Evolutionary conservation across 1,140 invertebrate genomes (phyloP), one percentile per base, ranked within the genome.

Genomic region (Drosophila arizonae): DNA sequence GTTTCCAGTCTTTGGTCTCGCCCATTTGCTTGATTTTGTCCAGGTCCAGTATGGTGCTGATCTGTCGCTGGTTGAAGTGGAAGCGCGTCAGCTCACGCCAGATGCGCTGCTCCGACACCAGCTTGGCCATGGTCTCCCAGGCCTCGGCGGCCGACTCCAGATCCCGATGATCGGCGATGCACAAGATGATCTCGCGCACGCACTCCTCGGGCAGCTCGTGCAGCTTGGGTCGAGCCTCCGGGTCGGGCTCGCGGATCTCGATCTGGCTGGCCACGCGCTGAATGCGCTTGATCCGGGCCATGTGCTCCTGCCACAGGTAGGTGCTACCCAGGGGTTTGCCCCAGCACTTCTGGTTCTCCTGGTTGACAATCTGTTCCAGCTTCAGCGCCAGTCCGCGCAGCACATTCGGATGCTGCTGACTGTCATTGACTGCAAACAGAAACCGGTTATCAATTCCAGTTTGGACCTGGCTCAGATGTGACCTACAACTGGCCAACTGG

Each of bases 191-290:
- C 91, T 98, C 96, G 45, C 98, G 94, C 43, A 99, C 94, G 86
- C 98, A 97, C 91, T 99, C 98, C 85, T 97, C 95, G 21, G 98
- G 98, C 52, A 99, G 93, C 91, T 99, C 96, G 46, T 96, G 94
- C 81, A 99, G 94, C 81, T 96, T 96, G 9, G 96, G 95, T 80
- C 95, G 94, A 61, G 95, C 95, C 91, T 97, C 95, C 68, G 97
- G 96, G 79, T 95, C 95, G 17, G 97, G 96, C 96, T 97, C 88
- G 67, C 94, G 93, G 68, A 97, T 96, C 76, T 95, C 93, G 73
- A 98, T 97, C 75, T 94, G 94, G 71, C 95, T 95, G 15, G 97
- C 96, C 80, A 97, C 96, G 67, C 94, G 94, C 72, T 96, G 94
- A 85, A 98, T 98, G 76, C 96, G 94, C 72, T 96, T 95, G 69